A percentile compares a stretch with the other conserved stretches of the same genome.
Conservation (phyloP, 2,797 vertebrate genomes). For the Notolabrus celidotus region DNA sequence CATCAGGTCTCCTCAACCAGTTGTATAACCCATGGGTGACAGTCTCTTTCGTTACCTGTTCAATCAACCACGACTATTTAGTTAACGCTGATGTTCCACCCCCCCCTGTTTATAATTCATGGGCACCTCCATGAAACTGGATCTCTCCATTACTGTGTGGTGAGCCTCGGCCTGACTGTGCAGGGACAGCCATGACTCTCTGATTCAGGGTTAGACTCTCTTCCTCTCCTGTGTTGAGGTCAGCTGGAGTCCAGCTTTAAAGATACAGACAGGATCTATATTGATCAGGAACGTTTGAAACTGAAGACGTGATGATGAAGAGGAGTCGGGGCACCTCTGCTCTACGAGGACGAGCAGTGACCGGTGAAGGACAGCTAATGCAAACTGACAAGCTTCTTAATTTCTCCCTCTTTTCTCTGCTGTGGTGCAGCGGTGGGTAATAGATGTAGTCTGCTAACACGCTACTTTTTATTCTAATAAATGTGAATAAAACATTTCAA, state of each 20-base stretch:
- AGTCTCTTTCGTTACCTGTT: constrained; percentile 30
- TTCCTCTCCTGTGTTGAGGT: constrained; percentile 2
- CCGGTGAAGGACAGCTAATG: neutral
- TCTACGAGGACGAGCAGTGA: neutral
- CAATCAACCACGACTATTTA: constrained; percentile 49
- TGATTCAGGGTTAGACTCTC: constrained; percentile 16
- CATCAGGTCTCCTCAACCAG: neutral
- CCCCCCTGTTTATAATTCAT: constrained; percentile 71
- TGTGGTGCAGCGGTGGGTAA: neutral
- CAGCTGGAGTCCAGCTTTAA: neutral
- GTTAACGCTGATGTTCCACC: constrained; percentile 49
- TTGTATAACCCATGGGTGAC: constrained; percentile 1
- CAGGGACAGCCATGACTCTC: constrained; percentile 41
- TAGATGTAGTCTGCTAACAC: no score
- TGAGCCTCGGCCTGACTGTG: constrained; percentile 20
- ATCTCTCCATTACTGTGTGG: constrained; percentile 54
- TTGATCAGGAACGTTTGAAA: neutral
- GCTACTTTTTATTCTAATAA: neutral
- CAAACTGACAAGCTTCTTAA: neutral
- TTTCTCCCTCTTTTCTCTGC: neutral
- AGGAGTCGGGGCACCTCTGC: neutral
- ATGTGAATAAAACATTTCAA: neutral
- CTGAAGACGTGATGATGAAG: neutral
- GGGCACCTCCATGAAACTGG: constrained; percentile 68
- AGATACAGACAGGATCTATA: neutral